These are phyloP conservation scores for Tenodera sinensis DNA, from an alignment of 2,888 invertebrate genomes.

Conservation along the genomic window DNA sequence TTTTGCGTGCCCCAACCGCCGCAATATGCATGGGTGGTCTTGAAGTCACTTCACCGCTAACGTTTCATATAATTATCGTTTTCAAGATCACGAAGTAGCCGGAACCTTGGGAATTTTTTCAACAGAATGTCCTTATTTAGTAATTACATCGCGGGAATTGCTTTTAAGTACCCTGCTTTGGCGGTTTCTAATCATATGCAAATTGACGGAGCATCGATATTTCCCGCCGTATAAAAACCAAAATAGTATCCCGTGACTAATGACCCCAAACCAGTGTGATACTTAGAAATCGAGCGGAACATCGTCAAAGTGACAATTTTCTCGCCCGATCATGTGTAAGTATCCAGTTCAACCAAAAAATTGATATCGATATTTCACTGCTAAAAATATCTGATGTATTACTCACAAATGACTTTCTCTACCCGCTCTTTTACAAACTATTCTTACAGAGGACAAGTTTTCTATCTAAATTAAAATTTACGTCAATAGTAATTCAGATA, in stretches of 20 bases:
- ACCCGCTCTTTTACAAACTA: too few species aligned
- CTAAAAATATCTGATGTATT: too few species aligned
- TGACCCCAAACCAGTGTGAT: background rate
- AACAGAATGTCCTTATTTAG: background rate
- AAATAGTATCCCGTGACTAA: background rate
- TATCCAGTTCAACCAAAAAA: too few species aligned
- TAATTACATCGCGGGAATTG: background rate
- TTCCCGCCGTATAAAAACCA: background rate
- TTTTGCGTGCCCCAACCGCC: background rate
- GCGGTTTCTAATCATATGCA: background rate
- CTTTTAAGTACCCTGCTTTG: background rate
- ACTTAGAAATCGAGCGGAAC: background rate
- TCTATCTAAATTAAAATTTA: too few species aligned
- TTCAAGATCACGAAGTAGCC: background rate
- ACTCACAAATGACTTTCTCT: too few species aligned
- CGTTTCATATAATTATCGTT: background rate
- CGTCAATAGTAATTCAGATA: too few species aligned
- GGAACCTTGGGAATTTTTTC: background rate
- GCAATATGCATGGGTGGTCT: background rate
- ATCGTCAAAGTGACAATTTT: background rate
- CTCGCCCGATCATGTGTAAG: background rate
- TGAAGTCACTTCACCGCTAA: background rate
- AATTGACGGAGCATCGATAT: background rate
- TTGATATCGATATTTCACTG: too few species aligned
- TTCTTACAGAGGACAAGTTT: too few species aligned